These are phyloP conservation scores for Clitarchus hookeri DNA, from an alignment of 2,888 invertebrate species.

Conservation along the genomic window DNA sequence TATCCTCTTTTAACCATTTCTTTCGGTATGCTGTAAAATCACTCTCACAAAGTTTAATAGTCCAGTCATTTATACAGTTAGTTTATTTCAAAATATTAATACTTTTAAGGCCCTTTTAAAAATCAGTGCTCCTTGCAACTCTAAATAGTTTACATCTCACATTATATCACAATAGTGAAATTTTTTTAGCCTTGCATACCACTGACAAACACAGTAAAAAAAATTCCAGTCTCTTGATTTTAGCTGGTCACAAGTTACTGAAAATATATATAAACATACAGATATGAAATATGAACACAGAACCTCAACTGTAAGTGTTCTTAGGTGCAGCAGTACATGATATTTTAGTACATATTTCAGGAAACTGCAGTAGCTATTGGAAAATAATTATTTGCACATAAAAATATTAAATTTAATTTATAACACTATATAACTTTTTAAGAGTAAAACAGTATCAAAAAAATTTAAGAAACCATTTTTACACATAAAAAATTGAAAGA, in stretches of 20 bases:
- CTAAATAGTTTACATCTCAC: background rate
- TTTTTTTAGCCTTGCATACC: background rate
- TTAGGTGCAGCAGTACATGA: background rate
- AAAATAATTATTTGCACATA: background rate
- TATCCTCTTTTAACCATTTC: background rate
- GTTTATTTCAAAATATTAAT: background rate
- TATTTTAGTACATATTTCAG: background rate
- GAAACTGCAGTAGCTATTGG: background rate
- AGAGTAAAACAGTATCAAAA: background rate
- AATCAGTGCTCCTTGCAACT: slow-evolving; percentile 9
- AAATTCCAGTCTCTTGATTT: background rate
- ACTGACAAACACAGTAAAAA: background rate
- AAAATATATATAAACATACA: no score
- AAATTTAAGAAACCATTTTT: background rate
- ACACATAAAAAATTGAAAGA: no score
- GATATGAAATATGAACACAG: background rate
- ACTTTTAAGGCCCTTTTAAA: background rate
- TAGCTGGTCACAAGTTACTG: background rate
- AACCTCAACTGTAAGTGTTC: background rate
- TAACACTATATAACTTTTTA: background rate
- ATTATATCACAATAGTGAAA: background rate
- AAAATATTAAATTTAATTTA: no score
- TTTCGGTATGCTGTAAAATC: background rate
- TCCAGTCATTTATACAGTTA: background rate
- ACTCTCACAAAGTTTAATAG: background rate